Evolutionary conservation across 2,113 vertebrate species (phyloP), one percentile per base, ranked within the genome.

Genomic region (Kobus ellipsiprymnus): DNA sequence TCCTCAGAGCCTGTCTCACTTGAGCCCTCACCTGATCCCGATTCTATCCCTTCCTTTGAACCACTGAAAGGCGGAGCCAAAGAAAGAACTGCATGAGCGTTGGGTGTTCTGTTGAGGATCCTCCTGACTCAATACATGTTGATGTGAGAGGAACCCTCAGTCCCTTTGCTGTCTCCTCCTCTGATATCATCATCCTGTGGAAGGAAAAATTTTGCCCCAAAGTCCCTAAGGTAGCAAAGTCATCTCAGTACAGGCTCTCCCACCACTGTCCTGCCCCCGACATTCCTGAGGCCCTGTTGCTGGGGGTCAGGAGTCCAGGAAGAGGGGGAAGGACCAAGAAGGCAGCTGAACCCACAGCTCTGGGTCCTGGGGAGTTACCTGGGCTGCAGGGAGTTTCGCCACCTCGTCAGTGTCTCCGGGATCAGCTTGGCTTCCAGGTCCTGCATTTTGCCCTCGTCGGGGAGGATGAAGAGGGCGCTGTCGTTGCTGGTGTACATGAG

Each of bases 381-480:
- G 21, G 3, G 0, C 23, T 46, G 0, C 88, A 98, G 91, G 48
- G 97, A 98, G 25, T 87, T 97, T 98, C 12, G 92, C 98, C 64
- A 91, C 0, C 62, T 98, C 97, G 1, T 97, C 77, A 99, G 44
- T 0, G 92, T 98, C 92, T 98, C 97, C 0, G 81, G 97, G n/a
- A 14, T 2, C n/a, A 99, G 46, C 36, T 9, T 36, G 27, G 98
- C 94, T 52, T 99, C 98, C 80, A 99, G 94, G 0, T 87, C 9
- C 44, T 46, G 6, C 98, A 98, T 98, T 50, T 17, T 33, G 30
- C 88, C 98, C 95, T 92, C 0, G 36, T 99, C 98, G 0, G 98
- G 98, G 59, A 99, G 97, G 94, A 99, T 4, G 86, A 99, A 97
- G 10, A 98, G 52, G 0, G 98, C 93, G 0, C 92, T 54, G 95